These are phyloP conservation scores for Dendronephthya gigantea DNA, from an alignment of 64 coral and sea anemone genomes.

Conservation along the genomic window DNA sequence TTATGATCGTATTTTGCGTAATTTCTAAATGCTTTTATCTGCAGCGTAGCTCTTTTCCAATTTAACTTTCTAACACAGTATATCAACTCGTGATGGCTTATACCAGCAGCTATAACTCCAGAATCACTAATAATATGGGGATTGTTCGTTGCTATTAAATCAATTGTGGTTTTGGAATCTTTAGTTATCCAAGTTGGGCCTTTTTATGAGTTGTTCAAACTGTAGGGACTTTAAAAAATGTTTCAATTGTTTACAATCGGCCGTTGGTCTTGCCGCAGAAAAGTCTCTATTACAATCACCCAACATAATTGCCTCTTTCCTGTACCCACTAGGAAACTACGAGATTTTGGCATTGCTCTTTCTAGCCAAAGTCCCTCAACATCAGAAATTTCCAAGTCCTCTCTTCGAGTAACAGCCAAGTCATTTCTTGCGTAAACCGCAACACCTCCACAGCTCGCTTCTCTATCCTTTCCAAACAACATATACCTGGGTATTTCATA, in stretches of 20 bases:
- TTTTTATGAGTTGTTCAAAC: background rate
- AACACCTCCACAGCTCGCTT: slow-evolving; percentile 30
- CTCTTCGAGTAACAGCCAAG: slow-evolving; percentile 26
- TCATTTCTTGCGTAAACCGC: slow-evolving; percentile 40
- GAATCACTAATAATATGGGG: background rate
- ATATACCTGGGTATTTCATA: slow-evolving; percentile 27
- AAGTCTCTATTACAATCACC: no score
- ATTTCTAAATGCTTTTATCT: slow-evolving; percentile 10
- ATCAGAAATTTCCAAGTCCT: slow-evolving; percentile 27
- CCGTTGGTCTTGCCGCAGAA: background rate
- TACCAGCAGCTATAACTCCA: background rate
- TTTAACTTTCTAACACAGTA: background rate
- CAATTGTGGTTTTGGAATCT: background rate
- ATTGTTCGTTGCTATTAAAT: slow-evolving; percentile 6
- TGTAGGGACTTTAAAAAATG: slow-evolving; percentile 3
- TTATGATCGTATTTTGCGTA: background rate
- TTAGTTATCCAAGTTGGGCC: background rate
- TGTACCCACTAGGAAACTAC: slow-evolving; percentile 32
- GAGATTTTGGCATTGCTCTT: slow-evolving; percentile 46
- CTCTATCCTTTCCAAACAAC: slow-evolving; percentile 44
- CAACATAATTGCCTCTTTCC: no score
- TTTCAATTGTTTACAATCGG: background rate
- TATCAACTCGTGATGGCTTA: background rate
- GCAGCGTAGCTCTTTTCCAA: background rate
- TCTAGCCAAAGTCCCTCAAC: slow-evolving; percentile 49